Evolutionary conservation across 2,888 invertebrate genomes (phyloP), one percentile per base, ranked within the genome.

Genomic region (Luperina nickerlii): DNA sequence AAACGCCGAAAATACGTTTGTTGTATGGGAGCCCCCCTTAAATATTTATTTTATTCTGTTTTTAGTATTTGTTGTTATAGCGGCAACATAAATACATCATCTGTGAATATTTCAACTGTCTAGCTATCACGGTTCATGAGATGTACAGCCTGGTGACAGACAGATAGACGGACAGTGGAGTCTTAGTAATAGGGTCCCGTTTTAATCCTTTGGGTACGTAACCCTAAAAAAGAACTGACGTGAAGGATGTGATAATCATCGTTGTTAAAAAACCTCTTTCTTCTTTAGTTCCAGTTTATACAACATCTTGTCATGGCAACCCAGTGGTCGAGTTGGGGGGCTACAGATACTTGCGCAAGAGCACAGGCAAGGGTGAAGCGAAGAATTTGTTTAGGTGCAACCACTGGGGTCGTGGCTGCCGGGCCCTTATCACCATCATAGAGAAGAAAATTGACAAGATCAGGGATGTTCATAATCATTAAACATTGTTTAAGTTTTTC

Each of bases 341-440:
- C 0, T 87, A 91, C 72, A 89, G 85, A 66, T 92, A 88, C 72
- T 87, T 90, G 73, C 73, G 87, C 73, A 92, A 92, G 73, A 88
- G 81, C 24, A 86, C 88, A 60, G 79, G 88, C 45, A 83, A 81
- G 0, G 79, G 76, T 27, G 78, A 27, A 18, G n/a, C 42, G 6
- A 77, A 83, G n/a, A 87, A 89, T 15, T 75, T 90, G 62, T 92
- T 91, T 80, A 88, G 90, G 8, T 92, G 92, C 68, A 90, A 91
- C 72, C 86, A 83, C 8, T 91, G 91, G 82, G 78, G 84, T 24
- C 83, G 89, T 4, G 91, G 91, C 0, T 92, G 92, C 62, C 86
- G 87, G 20, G 89, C 91, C 27, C 75, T 86, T 2, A 88, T 92
- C 27, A 89, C 86, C 15, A 86, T 90, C 1, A 76, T 87, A 72